Percentiles rank a stretch among this genome's conserved stretches.
Evolutionary conservation across 2,888 invertebrate species (phyloP).

Genomic region (Ectropis crepuscularia): DNA sequence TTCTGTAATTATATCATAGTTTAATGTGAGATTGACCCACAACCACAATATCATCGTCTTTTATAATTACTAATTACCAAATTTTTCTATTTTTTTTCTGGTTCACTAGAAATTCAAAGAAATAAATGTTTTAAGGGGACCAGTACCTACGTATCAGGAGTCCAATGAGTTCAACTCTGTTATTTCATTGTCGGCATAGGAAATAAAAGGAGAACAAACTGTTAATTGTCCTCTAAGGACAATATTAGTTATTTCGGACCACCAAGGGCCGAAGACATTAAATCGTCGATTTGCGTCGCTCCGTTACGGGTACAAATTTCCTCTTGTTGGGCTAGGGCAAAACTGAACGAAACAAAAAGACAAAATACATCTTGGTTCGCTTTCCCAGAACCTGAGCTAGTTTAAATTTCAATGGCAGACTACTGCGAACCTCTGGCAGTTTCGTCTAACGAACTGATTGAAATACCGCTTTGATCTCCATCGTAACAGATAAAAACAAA

Average conservation of each 20-base stretch:
- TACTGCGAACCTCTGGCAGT: constrained; percentile 73
- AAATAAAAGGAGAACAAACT: constrained; percentile 13
- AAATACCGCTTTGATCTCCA: constrained; percentile 74
- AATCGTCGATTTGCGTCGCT: constrained; percentile 52
- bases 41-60: too few species aligned
- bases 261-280: constrained; percentile 34
- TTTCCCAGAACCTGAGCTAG: constrained; percentile 75
- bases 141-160: background rate
- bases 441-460: constrained; percentile 80
- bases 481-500: constrained; percentile 17
- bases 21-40: too few species aligned
- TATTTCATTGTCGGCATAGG: constrained; percentile 19
- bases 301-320: constrained; percentile 46
- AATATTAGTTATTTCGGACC: constrained; percentile 18
- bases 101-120: too few species aligned
- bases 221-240: constrained; percentile 9
- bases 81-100: too few species aligned
- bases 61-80: too few species aligned
- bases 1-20: too few species aligned
- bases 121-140: background rate
- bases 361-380: constrained; percentile 53
- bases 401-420: constrained; percentile 81
- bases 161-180: background rate
- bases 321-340: constrained; percentile 67
- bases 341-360: constrained; percentile 50